Base-by-base conservation (phyloP, 1,140 invertebrate species). In the Heliothis subflexa region DNA sequence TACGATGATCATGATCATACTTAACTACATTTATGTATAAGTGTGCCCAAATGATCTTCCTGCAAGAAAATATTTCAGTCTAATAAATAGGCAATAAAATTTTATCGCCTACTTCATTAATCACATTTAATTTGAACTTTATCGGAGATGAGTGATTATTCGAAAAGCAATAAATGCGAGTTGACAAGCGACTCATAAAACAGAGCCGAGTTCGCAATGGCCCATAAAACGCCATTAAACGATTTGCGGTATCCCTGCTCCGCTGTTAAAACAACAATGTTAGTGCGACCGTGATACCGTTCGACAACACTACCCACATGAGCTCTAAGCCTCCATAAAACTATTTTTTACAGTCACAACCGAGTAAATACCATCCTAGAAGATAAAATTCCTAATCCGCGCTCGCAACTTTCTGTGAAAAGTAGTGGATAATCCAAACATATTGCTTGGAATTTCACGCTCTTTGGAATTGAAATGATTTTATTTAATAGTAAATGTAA, bases 171-270 rank as follows among this genome's bases (percentile, higher is more conserved):
- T 87, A 88, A 87, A 86, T 77, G 75, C 28, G 33, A 75, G 78
- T 81, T 85, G 84, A 87, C 83, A 86, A 82, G 81, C 83, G 72
- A 76, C 79, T 82, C 83, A 86, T 89, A 90, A 90, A 91, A 79
- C 80, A 78, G 81, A 79, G 78, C 55, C 79, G 80, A 76, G 83
- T 85, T 88, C 83, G 86, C 81, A 87, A 88, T 86, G 85, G 87
- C 81, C 85, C 83, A 88, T 91, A 91, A 91, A 91, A 85, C 50
- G 80, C 80, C 87, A 86, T 91, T 88, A 90, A 90, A 89, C 83
- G 85, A 77, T 83, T 86, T 80, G 85, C 79, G 75, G 80, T 78
- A 82, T 66, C 81, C 79, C 70, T 79, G 83, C 79, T 88, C 89
- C 86, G 88, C 81, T 83, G 83, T 81, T 59, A 80, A 80, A 82